Conservation (phyloP, 2,113 vertebrate species). For the Eleginops maclovinus region DNA sequence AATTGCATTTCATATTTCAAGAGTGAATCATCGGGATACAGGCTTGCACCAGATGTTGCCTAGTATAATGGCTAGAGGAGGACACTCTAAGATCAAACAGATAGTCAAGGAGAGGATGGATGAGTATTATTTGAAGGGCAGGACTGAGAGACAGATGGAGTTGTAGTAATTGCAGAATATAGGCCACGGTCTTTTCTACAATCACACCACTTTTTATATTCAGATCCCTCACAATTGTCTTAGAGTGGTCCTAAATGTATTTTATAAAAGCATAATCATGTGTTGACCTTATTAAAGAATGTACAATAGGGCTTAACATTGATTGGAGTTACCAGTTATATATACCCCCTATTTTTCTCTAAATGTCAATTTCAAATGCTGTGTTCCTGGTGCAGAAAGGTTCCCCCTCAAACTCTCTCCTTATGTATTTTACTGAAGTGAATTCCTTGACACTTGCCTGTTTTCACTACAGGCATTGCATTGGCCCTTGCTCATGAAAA, state of each 20-base stretch:
- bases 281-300: constrained; percentile 64
- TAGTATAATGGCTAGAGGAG: constrained; percentile 24
- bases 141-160: constrained; percentile 56
- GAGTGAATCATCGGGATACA: constrained; percentile 19
- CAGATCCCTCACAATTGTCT: constrained; percentile 67
- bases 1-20: constrained; percentile 45
- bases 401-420: constrained; percentile 8
- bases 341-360: constrained; percentile 32
- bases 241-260: constrained; percentile 54
- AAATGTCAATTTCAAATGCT: constrained; percentile 29
- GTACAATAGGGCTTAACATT: constrained; percentile 39
- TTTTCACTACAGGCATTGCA: constrained; percentile 43
- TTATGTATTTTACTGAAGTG: constrained; percentile 23
- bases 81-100: constrained; percentile 39
- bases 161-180: constrained; percentile 65
- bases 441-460: constrained; percentile 73
- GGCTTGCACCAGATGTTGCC: constrained; percentile 55
- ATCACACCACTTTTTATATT: constrained; percentile 63
- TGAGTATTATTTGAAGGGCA: constrained; percentile 57
- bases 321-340: constrained; percentile 49
- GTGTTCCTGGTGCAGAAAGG: constrained; percentile 44
- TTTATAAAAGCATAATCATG: constrained; percentile 36
- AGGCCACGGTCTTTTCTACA: constrained; percentile 65
- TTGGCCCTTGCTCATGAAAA: constrained; percentile 34
- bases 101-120: constrained; percentile 20